These are phyloP conservation scores for Callipepla squamata DNA, from an alignment of 2,113 vertebrate genomes.

Conservation along the genomic window DNA sequence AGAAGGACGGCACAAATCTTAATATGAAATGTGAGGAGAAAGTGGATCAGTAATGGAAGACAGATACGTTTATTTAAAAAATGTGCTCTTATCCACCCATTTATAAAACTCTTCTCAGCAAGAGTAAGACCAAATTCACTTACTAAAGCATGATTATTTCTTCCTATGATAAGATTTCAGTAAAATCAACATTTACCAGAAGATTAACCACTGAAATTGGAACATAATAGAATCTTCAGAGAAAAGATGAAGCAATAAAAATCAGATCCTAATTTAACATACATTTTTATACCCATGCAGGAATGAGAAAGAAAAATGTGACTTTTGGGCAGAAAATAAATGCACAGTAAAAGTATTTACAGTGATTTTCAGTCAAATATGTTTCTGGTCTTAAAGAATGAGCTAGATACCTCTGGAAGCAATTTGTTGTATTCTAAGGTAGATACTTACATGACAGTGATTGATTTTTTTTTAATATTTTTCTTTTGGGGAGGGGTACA, in stretches of 20 bases:
- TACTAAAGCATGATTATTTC: not conserved
- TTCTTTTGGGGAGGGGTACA: not conserved
- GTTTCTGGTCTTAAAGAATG: not conserved
- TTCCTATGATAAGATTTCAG: not conserved
- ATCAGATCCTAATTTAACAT: not conserved
- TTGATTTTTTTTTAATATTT: not conserved
- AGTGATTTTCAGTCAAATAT: not conserved
- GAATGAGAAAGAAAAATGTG: not conserved
- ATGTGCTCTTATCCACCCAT: not conserved
- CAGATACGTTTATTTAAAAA: constrained; percentile 12
- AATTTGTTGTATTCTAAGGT: not conserved
- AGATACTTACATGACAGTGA: not conserved
- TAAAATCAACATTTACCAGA: not conserved
- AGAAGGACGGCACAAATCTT: not conserved
- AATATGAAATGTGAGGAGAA: not conserved
- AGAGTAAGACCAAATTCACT: not conserved
- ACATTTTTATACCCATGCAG: not conserved
- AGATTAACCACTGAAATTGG: not conserved
- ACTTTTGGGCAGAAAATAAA: not conserved
- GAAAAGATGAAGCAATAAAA: not conserved
- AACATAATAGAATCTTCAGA: not conserved
- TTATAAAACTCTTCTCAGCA: not conserved
- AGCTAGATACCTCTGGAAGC: not conserved
- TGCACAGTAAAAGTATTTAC: not conserved
- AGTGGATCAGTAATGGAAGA: not conserved